Evolutionary conservation across 2,888 invertebrate genomes (phyloP).

Genomic region (Ethmia dodecea): DNA sequence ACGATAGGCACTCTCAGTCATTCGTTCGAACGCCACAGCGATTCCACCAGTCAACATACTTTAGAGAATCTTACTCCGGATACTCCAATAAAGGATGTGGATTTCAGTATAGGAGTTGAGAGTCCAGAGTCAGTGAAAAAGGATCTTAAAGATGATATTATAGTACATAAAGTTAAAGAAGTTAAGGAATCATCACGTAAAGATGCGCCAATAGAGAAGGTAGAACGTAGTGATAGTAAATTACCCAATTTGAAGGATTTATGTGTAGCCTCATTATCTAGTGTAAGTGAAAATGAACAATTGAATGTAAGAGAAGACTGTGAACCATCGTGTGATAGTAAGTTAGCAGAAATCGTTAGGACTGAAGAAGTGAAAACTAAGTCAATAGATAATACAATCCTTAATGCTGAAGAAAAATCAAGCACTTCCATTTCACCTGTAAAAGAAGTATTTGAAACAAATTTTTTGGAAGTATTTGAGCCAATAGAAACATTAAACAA

Average conservation of each 20-base stretch:
- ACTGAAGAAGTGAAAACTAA: slow-evolving; percentile 62
- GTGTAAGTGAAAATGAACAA: slow-evolving; percentile 61
- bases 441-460: slow-evolving; percentile 32
- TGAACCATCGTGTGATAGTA: slow-evolving; percentile 64
- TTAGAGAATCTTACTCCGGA: slow-evolving; percentile 65
- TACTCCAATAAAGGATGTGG: slow-evolving; percentile 58
- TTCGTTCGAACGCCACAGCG: slow-evolving; percentile 66
- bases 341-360: slow-evolving; percentile 43
- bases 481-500: slow-evolving; percentile 5
- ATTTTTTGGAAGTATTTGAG: slow-evolving; percentile 17
- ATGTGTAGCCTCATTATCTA: slow-evolving; percentile 61
- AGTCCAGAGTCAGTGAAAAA: slow-evolving; percentile 12
- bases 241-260: slow-evolving; percentile 61
- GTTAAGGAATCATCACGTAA: slow-evolving; percentile 19
- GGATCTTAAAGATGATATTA: slow-evolving; percentile 22
- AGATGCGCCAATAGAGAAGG: slow-evolving; percentile 58
- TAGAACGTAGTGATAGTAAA: slow-evolving; percentile 54
- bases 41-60: slow-evolving; percentile 60
- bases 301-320: slow-evolving; percentile 63
- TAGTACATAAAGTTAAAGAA: slow-evolving; percentile 28
- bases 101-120: slow-evolving; percentile 13
- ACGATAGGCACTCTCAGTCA: slow-evolving; percentile 65
- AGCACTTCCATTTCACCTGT: slow-evolving; percentile 26
- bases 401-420: slow-evolving; percentile 19
- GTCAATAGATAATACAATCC: slow-evolving; percentile 57